Conservation (phyloP, 1,140 invertebrate species). For the Physella acuta region DNA sequence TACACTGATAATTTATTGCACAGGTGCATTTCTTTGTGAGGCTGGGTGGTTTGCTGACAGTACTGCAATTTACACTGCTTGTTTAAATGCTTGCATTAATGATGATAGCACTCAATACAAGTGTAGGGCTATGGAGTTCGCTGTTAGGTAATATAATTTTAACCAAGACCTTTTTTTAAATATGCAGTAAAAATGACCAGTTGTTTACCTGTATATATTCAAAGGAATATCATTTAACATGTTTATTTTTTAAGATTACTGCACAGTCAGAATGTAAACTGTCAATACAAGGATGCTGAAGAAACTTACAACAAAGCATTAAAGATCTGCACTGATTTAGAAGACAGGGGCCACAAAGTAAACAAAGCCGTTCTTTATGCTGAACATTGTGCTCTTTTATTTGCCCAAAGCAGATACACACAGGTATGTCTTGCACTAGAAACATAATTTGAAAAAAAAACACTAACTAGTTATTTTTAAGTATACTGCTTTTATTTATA, state of each 20-base stretch:
- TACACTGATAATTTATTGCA: too few relatives aligned
- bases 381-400: constrained; percentile 78
- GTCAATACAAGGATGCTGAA: constrained; percentile 72
- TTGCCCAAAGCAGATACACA: constrained; percentile 80
- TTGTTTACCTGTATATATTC: too few relatives aligned
- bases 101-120: constrained; percentile 36
- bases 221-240: constrained; percentile 8
- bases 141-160: constrained; percentile 57
- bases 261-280: constrained; percentile 78
- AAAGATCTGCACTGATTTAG: constrained; percentile 63
- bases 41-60: constrained; percentile 81
- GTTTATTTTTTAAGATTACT: constrained; percentile 68
- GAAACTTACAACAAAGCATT: constrained; percentile 68
- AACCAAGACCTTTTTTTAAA: too few relatives aligned
- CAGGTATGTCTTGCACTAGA: too few relatives aligned
- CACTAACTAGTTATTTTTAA: too few relatives aligned
- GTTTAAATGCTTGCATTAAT: constrained; percentile 56
- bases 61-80: constrained; percentile 70
- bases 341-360: constrained; percentile 57
- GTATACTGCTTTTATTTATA: too few relatives aligned
- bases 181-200: too few relatives aligned
- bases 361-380: constrained; percentile 75
- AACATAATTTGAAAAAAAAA: too few relatives aligned
- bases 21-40: constrained; percentile 79
- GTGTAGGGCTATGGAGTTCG: constrained; percentile 52